Evolutionary conservation across 2,113 vertebrate genomes (phyloP).

Genomic region (Emydura subglobosa): DNA sequence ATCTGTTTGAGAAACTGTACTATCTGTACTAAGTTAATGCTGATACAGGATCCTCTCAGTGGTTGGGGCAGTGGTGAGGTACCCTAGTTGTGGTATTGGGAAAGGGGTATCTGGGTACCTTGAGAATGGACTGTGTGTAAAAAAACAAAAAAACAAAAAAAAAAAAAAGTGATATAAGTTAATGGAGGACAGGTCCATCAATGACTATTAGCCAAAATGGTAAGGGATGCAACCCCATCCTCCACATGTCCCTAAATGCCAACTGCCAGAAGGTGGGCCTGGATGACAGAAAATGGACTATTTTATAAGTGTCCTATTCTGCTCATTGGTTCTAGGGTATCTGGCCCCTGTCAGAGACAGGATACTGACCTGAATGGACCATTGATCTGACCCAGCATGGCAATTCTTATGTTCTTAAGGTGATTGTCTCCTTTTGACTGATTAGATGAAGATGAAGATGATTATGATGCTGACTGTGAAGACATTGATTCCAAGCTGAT

Average conservation of each 20-base stretch:
- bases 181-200: background rate
- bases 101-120: background rate
- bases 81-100: background rate
- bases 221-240: background rate
- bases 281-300: background rate
- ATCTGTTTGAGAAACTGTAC: background rate
- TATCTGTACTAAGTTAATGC: background rate
- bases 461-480: constrained; percentile 97
- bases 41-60: background rate
- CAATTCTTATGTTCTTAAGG: background rate
- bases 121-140: background rate
- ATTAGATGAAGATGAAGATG: constrained; percentile 92
- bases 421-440: constrained; percentile 16
- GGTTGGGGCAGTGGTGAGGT: background rate
- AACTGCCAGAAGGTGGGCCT: background rate
- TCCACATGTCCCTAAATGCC: background rate
- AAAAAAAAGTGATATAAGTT: no score
- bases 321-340: background rate
- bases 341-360: background rate
- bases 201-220: background rate
- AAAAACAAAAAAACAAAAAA: background rate
- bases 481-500: constrained; percentile 97
- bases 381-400: background rate
- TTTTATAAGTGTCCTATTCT: background rate
- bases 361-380: background rate